These are phyloP conservation scores for Microchrysa polita DNA, from an alignment of 2,888 invertebrate species.

Conservation along the genomic window DNA sequence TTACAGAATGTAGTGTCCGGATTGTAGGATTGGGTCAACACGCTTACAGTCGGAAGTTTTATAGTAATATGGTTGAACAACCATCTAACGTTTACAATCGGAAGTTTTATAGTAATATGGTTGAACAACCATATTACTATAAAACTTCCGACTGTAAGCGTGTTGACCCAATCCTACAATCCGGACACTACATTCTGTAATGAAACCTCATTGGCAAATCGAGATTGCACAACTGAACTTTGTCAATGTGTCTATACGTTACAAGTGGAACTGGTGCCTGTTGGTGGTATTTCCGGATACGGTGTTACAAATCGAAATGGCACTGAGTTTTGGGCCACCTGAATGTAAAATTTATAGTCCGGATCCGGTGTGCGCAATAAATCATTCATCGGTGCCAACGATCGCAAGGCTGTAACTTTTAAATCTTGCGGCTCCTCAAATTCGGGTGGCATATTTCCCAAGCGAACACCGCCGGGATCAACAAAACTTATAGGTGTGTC, in stretches of 20 bases:
- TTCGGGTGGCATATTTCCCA: constrained; percentile 18
- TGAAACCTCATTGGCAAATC: not conserved
- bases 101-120: not conserved
- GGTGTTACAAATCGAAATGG: not conserved
- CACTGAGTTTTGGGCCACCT: not conserved
- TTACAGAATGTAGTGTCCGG: constrained; percentile 8
- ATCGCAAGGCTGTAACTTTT: constrained; percentile 5
- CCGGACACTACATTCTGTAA: not conserved
- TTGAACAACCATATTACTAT: not conserved
- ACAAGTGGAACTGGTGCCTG: not conserved
- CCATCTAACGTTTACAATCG: not conserved
- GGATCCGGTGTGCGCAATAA: not conserved
- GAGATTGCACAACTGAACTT: not conserved
- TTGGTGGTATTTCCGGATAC: not conserved
- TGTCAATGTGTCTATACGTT: constrained; percentile 1
- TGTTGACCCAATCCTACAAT: not conserved
- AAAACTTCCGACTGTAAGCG: not conserved
- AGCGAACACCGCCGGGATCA: not conserved
- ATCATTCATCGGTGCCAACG: not conserved
- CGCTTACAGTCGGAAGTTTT: not conserved
- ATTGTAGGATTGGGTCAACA: not conserved
- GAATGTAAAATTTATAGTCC: constrained; percentile 4
- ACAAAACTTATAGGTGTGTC: not conserved
- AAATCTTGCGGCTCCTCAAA: not conserved
- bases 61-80: not conserved